Conservation (phyloP, 2,113 vertebrate species). For the Galeopterus variegatus region DNA sequence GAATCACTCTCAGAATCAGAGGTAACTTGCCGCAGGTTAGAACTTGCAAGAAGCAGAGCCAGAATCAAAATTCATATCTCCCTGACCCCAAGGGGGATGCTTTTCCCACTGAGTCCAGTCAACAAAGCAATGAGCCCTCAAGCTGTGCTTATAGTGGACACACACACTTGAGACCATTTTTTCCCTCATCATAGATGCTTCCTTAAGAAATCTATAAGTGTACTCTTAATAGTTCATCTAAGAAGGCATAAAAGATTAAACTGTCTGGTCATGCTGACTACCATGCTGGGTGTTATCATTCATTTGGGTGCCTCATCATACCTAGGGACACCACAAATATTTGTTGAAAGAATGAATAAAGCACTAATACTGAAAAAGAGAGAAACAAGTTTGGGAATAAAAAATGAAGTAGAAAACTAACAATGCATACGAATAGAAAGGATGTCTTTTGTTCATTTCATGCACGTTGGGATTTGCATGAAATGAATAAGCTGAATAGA, state of each 20-base stretch:
- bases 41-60: neutral
- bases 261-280: neutral
- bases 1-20: neutral
- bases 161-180: neutral
- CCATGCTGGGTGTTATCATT: neutral
- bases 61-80: neutral
- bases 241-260: conserved; percentile 34
- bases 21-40: neutral
- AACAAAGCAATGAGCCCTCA: neutral
- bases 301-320: neutral
- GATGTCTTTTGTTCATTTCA: conserved; percentile 78
- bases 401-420: conserved; percentile 76
- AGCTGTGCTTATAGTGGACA: neutral
- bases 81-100: neutral
- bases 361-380: conserved; percentile 50
- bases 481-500: conserved; percentile 80
- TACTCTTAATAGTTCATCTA: neutral
- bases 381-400: conserved; percentile 68
- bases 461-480: conserved; percentile 79
- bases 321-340: conserved; percentile 51
- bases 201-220: neutral
- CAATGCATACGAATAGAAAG: conserved; percentile 70
- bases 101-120: neutral
- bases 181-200: neutral
- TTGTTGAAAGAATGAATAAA: conserved; percentile 69